phyloP scores from a whole-genome alignment of 1,140 invertebrate genomes.

The Lepidurus couesii region DNA sequence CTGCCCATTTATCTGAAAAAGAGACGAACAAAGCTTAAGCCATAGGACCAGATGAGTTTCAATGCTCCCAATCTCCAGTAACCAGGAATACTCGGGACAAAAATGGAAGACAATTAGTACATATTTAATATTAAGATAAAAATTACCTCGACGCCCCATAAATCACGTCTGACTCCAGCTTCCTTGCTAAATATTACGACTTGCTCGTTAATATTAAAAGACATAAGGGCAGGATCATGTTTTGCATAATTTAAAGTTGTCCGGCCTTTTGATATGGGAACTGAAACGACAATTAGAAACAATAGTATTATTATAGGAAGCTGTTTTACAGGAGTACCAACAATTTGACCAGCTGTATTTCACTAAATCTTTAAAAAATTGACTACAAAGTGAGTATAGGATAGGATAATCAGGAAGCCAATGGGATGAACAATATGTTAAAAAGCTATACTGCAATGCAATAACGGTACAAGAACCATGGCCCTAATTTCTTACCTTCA shows the following conservation, averaged over 20 bases:
- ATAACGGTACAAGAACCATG: no score
- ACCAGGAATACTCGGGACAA: no score
- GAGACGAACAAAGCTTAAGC: constrained; percentile 27
- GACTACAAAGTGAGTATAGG: no score
- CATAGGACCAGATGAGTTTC: not conserved
- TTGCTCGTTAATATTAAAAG: constrained; percentile 56
- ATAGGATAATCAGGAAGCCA: no score
- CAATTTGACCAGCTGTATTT: no score
- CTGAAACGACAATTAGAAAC: constrained; percentile 46
- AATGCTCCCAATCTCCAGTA: no score
- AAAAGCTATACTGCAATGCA: not conserved
- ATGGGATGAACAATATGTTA: constrained; percentile 39
- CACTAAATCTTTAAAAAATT: no score
- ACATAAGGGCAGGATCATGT: constrained; percentile 54
- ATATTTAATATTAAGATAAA: constrained; percentile 21
- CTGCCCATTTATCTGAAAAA: constrained; percentile 55
- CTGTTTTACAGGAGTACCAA: no score
- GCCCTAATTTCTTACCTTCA: constrained; percentile 50
- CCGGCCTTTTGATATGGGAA: constrained; percentile 57
- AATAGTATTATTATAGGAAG: no score
- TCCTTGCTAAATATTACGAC: constrained; percentile 64
- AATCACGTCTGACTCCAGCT: constrained; percentile 55
- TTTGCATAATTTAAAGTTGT: constrained; percentile 54
- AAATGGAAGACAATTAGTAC: not conserved
- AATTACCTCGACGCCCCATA: constrained; percentile 64